Evolutionary conservation across 2,888 invertebrate species (phyloP).

Genomic region (Mesorhabditis spiculigera): DNA sequence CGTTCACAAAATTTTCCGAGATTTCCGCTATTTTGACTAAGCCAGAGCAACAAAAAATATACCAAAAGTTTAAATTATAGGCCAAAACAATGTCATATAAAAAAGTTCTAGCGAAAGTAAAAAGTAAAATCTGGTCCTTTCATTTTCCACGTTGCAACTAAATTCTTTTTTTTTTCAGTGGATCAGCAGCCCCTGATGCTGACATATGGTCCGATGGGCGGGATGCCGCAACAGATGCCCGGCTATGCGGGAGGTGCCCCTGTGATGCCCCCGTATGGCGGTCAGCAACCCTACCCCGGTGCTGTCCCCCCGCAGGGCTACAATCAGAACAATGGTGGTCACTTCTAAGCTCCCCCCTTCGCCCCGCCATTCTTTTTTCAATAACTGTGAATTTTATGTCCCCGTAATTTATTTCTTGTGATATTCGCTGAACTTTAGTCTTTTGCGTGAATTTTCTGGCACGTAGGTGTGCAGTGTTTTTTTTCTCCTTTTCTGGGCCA

Average conservation of each 20-base stretch:
- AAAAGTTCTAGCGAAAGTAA: background rate
- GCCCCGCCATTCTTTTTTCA: background rate
- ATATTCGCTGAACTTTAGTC: too few species aligned
- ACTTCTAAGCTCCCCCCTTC: background rate
- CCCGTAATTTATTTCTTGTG: too few species aligned
- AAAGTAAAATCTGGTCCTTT: background rate
- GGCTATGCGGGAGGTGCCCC: slow-evolving; percentile 17
- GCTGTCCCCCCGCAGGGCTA: background rate
- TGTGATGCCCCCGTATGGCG: slow-evolving; percentile 9
- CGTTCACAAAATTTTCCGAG: background rate
- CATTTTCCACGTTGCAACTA: background rate
- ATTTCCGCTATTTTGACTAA: background rate
- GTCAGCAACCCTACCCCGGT: background rate
- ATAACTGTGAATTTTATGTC: too few species aligned
- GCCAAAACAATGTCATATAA: background rate
- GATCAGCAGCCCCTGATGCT: slow-evolving; percentile 98
- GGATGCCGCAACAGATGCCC: slow-evolving; percentile 59
- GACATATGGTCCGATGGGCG: slow-evolving; percentile 65
- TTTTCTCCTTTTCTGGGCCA: too few species aligned
- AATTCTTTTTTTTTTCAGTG: slow-evolving; percentile 29
- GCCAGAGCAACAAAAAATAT: background rate
- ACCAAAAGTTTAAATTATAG: background rate
- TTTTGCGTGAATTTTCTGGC: too few species aligned
- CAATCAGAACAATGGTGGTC: background rate
- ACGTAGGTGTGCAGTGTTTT: too few species aligned